Evolutionary conservation across 2,888 invertebrate genomes (phyloP), one percentile per base, ranked within the genome.

Genomic region (Drosophila anceps): DNA sequence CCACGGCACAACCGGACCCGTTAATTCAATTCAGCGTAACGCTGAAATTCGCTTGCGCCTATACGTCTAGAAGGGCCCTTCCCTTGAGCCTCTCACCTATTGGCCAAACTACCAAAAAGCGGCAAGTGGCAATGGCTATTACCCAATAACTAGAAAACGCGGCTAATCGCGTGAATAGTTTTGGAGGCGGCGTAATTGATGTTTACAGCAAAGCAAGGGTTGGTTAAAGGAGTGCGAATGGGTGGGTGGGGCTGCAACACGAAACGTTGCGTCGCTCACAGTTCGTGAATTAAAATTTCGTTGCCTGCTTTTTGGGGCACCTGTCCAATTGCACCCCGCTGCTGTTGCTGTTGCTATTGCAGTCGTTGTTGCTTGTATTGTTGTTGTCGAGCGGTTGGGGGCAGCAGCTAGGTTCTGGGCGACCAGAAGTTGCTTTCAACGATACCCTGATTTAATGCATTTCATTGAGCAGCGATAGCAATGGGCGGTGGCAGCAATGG

Each of bases 151-250:
- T 75, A 71, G 83, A 81, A 77, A 81, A 81, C 69, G 77, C 81
- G 82, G 86, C 86, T 90, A 90, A 87, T 87, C 90, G 90, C 88
- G 79, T 76, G 86, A 88, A 88, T 88, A 86, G 86, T 90, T 87
- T 86, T 68, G 67, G 82, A 81, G 84, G 81, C 84, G 73, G 75
- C 69, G 90, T 87, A 87, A 87, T 90, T 87, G 90, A 87, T 87
- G 90, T 87, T 88, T 90, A 87, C 88, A 77, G 80, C 70, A 65
- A 73, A 77, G 69, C 76, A 37, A 18, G 37, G 18, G 37, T 15
- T 18, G 31, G 12, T 43, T 43, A 57, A 43, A 57, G 46, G 10
- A 18, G n/a, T 8, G 46, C 20, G 24, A 31, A 35, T 13, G 10
- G 29, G 7, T 18, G 35, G 9, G 35, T 24, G 44, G 35, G 43